Evolutionary conservation across 2,113 vertebrate species (phyloP), one percentile per base, ranked within the genome.

Genomic region (Calonectris borealis): DNA sequence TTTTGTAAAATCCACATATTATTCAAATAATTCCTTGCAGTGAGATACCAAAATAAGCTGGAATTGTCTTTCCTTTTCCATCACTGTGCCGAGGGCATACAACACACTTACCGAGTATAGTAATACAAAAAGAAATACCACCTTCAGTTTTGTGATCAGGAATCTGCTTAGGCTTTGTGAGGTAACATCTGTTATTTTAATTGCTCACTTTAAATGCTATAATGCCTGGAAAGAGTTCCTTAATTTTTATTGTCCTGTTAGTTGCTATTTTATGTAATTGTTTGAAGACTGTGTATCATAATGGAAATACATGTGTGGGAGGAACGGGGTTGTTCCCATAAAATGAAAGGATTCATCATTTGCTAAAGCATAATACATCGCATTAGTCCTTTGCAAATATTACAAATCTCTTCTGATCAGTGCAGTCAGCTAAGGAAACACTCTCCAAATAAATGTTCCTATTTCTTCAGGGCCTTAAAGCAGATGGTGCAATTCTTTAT

Each of bases 161-260:
- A 94, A 82, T 92, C 80, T 95, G 25, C 60, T 68, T 87, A 91
- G 58, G 73, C 92, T 86, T 71, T 66, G 48, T 91, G 92, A 65
- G n/a, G 77, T 71, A 88, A 31, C 77, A 96, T 93, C 87, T 97
- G 81, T 79, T 94, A 64, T 83, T 96, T 95, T 95, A 90, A 94
- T 94, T 96, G 60, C 84, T 94, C 7, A 4, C 55, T 95, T 95
- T 93, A 86, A 93, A 90, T 81, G 66, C 31, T 51, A 0, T 88
- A 87, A 91, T 64, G 31, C 40, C 68, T 96, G 34, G 34, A 95
- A 97, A 97, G 20, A 90, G 83, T 96, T 94, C 88, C 52, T 96
- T 97, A 83, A 90, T 94, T 96, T 94, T 97, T 96, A 91, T 94
- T 95, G 54, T 76, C 29, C 32, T 38, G 91, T 92, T 81, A 91